Evolutionary conservation across 2,888 invertebrate species (phyloP).

Genomic region (Deroplatys truncata): DNA sequence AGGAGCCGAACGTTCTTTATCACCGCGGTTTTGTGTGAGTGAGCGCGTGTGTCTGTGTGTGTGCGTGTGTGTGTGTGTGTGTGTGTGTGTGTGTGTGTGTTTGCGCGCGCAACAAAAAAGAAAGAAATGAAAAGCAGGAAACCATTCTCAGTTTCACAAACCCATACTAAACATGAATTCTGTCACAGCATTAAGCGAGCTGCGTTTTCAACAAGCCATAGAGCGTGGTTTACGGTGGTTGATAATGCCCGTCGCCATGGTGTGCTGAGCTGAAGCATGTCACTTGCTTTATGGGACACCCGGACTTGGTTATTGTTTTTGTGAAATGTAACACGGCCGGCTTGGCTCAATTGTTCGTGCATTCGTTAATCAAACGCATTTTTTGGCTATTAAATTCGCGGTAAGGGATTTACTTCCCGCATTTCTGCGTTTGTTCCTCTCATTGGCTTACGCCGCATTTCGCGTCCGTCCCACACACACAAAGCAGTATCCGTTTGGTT

Average conservation of each 20-base stretch:
- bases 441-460: neutral
- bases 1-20: too few relatives aligned
- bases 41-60: too few relatives aligned
- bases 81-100: too few relatives aligned
- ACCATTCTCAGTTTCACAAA: neutral
- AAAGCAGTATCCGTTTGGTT: too few relatives aligned
- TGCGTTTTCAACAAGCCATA: neutral
- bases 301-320: neutral
- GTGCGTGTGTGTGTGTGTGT: too few relatives aligned
- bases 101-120: neutral
- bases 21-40: too few relatives aligned
- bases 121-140: neutral
- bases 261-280: neutral
- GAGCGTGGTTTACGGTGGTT: neutral
- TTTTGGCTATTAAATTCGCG: neutral
- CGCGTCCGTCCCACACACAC: neutral
- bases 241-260: neutral
- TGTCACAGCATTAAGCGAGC: neutral
- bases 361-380: neutral
- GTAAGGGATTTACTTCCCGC: neutral
- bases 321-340: neutral
- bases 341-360: neutral
- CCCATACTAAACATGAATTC: neutral
- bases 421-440: neutral
- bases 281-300: neutral